Evolutionary conservation across 1,140 invertebrate genomes (phyloP), one percentile per base, ranked within the genome.

Genomic region (Nebria ingens): DNA sequence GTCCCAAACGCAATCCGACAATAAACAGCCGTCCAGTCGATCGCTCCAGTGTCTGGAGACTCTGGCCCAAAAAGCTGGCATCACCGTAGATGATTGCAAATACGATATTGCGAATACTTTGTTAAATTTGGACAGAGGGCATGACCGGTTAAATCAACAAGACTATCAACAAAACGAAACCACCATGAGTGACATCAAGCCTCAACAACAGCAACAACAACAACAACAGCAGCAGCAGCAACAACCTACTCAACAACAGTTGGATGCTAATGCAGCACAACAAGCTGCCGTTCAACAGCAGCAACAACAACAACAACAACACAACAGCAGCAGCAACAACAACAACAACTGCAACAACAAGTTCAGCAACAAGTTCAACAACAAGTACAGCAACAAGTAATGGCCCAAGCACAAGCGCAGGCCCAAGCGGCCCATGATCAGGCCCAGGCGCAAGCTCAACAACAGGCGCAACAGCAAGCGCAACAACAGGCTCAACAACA

Each of bases 1-100:
- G 57, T 15, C 56, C 2, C 17, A 57, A 19, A 50, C 11, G 13
- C 19, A 40, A 29, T 58, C 53, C 60, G 56, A 57, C 55, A 58
- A 17, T 15, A 11, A 56, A 42, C 58, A 64, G 51, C 64, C 64
- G 53, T 64, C 62, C 6, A 67, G 65, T 25, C 56, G 79, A 23
- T 80, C 79, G 0, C 67, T 82, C n/a, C 80, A 82, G 74, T 82
- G 79, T 62, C 67, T 83, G 58, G 80, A 82, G 61, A 83, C 80
- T 6, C 71, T 83, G 29, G 80, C 80, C 11, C 79, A 83, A 59
- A 83, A 83, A 59, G 80, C 80, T 51, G 80, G 80, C 1, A 81
- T 69, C 52, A 81, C 79, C 21, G 79, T 80, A 60, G 80, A 82
- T 62, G 80, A 82, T 66, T 71, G 68, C 56, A 82, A 82, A 67